Percentiles rank a stretch among this genome's conserved stretches.
phyloP scores from a whole-genome alignment of 1,140 invertebrate genomes.

The Onthophagus taurus region DNA sequence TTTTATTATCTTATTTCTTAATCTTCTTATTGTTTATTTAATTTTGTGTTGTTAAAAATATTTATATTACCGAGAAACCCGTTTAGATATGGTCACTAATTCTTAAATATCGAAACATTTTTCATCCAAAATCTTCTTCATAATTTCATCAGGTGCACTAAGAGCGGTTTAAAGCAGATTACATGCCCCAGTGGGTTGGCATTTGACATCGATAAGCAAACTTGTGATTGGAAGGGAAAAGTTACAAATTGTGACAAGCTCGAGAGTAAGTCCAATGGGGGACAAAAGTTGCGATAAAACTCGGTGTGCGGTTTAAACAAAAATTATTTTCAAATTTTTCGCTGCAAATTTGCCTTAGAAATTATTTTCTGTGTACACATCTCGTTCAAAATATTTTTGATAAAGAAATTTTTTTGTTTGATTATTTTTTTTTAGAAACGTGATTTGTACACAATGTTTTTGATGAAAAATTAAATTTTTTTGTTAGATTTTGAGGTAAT shows the following conservation, averaged over 20 bases:
- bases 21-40: not conserved
- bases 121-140: slow-evolving; percentile 27
- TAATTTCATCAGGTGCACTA: slow-evolving; percentile 70
- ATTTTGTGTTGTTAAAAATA: not conserved
- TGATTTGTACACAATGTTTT: too few species aligned
- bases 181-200: slow-evolving; percentile 88
- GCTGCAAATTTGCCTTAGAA: too few species aligned
- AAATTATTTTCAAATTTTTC: too few species aligned
- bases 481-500: too few species aligned
- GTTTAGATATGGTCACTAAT: slow-evolving; percentile 29
- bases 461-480: too few species aligned
- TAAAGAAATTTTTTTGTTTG: too few species aligned
- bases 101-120: slow-evolving; percentile 28
- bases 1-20: not conserved
- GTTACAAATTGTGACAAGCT: slow-evolving; percentile 91
- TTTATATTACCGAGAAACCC: not conserved
- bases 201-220: slow-evolving; percentile 95
- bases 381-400: too few species aligned
- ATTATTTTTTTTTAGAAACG: too few species aligned
- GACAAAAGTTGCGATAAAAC: too few species aligned
- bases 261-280: slow-evolving; percentile 92
- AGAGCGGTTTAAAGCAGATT: slow-evolving; percentile 87
- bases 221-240: slow-evolving; percentile 95
- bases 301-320: too few species aligned
- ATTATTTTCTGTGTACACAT: too few species aligned